These are phyloP conservation scores for Saguinus midas DNA, from an alignment of 2,113 vertebrate species.

Conservation along the genomic window DNA sequence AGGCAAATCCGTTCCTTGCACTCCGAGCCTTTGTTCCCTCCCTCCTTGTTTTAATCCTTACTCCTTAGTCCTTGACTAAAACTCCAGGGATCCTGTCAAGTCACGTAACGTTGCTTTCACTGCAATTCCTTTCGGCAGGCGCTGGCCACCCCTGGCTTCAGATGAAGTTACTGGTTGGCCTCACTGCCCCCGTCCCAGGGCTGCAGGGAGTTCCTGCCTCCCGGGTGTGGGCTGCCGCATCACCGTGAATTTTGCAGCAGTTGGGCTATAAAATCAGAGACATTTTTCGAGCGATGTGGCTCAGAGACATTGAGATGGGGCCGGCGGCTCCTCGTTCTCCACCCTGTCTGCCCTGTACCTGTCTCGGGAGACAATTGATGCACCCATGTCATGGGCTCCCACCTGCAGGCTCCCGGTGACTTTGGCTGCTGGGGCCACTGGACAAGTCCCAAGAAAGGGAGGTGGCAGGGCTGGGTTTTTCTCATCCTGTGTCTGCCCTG, in stretches of 20 bases:
- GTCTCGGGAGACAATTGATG: rapidly evolving
- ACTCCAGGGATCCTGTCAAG: background rate
- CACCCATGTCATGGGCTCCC: background rate
- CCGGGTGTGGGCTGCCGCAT: background rate
- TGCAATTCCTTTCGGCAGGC: background rate
- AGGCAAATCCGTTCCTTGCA: background rate
- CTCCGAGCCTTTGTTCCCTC: background rate
- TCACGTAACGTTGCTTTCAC: rapidly evolving
- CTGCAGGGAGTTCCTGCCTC: background rate
- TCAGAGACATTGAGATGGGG: background rate
- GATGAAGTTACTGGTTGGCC: background rate
- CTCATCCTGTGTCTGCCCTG: background rate
- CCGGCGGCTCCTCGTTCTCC: background rate
- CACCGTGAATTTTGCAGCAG: background rate
- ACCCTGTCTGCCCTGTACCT: background rate
- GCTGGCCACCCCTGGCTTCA: background rate
- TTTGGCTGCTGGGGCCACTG: background rate
- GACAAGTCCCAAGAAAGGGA: background rate
- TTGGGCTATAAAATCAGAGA: background rate
- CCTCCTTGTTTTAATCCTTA: background rate
- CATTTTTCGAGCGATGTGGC: background rate
- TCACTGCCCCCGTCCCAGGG: background rate
- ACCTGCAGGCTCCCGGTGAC: background rate
- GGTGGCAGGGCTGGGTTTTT: background rate
- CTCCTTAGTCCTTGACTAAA: background rate